A percentile compares a stretch with the other conserved stretches of the same genome.
Evolutionary conservation across 2,797 vertebrate genomes (phyloP).

Genomic region (Saxicola maurus): DNA sequence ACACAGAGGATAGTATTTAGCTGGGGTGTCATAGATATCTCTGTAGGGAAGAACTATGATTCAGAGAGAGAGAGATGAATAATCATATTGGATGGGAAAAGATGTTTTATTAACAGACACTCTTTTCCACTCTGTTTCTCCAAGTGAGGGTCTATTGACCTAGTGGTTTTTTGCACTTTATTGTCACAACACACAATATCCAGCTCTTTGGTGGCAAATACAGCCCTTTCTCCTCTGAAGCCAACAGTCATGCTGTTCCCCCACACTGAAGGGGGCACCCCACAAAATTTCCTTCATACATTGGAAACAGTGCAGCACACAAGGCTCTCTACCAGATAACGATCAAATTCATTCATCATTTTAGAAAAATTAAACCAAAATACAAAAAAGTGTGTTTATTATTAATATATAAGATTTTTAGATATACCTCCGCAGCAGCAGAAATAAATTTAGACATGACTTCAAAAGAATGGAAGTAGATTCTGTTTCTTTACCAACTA

Average conservation of each 20-base stretch:
- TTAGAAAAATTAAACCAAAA: not conserved
- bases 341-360: not conserved
- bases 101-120: rapidly evolving
- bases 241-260: not conserved
- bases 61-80: not conserved
- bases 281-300: not conserved
- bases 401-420: not conserved
- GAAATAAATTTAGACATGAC: not conserved
- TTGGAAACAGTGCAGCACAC: not conserved
- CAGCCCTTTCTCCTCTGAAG: not conserved
- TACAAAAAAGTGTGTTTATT: rapidly evolving
- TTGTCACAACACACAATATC: not conserved
- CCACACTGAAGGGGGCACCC: rapidly evolving
- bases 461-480: not conserved
- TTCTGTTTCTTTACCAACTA: not conserved
- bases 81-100: not conserved
- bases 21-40: not conserved
- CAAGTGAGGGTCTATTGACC: not conserved
- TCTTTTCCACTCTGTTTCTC: not conserved
- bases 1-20: not conserved
- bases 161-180: not conserved
- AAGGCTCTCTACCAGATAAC: not conserved
- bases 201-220: not conserved
- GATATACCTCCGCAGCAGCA: not conserved
- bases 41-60: not conserved